These are phyloP conservation scores for Forbesichthys papilliferus DNA, from an alignment of 2,113 vertebrate genomes.

Conservation along the genomic window DNA sequence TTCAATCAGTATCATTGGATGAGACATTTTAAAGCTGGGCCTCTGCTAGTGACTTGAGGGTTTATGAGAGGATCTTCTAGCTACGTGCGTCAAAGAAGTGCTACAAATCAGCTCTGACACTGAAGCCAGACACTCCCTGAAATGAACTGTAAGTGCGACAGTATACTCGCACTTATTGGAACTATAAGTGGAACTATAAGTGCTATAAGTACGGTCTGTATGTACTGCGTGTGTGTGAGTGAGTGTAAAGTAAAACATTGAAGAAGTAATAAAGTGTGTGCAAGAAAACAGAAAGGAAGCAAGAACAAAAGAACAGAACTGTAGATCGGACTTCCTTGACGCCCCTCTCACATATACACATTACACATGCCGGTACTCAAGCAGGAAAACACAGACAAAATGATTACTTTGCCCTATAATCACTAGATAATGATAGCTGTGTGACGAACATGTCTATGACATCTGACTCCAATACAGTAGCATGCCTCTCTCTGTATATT, in stretches of 20 bases:
- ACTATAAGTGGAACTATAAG: no score
- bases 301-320: background rate
- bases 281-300: background rate
- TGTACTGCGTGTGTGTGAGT: background rate
- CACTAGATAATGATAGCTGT: conserved; percentile 28
- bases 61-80: conserved; percentile 13
- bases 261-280: no score
- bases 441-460: conserved; percentile 13
- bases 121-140: conserved; percentile 25
- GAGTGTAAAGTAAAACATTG: background rate
- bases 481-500: conserved; percentile 20
- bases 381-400: background rate
- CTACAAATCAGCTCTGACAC: conserved; percentile 47
- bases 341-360: conserved; percentile 16
- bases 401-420: conserved; percentile 24
- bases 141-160: conserved; percentile 4
- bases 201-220: no score
- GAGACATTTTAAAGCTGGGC: conserved; percentile 13
- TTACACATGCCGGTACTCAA: no score
- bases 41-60: conserved; percentile 4
- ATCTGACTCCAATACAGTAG: conserved; percentile 11
- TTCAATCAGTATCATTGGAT: conserved; percentile 25
- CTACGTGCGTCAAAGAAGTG: conserved; percentile 7
- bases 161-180: no score
- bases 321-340: conserved; percentile 6